Percentiles rank a stretch among this genome's conserved stretches.
Evolutionary conservation across 23 tunicate species (phyloP).

Genomic region (Halocynthia aurantium): DNA sequence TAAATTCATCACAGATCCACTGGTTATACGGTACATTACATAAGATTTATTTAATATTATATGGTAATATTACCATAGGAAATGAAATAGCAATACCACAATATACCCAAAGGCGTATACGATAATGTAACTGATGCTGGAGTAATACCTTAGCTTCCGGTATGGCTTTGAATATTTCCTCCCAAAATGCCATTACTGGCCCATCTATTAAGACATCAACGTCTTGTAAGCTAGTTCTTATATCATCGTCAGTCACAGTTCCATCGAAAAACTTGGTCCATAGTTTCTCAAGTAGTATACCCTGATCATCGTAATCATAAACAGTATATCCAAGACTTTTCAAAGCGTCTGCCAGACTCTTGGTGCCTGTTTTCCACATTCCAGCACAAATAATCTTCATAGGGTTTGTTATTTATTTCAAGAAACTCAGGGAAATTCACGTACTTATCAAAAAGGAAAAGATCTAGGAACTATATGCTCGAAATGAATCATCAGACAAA

Average conservation of each 20-base stretch:
- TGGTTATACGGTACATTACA: too few species aligned
- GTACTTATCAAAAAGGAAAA: too few species aligned
- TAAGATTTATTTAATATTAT: too few species aligned
- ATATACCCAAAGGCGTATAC: too few species aligned
- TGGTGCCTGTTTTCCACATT: constrained; percentile 83
- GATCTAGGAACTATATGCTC: too few species aligned
- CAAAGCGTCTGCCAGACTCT: constrained; percentile 55
- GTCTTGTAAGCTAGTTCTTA: constrained; percentile 56
- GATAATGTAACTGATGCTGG: too few species aligned
- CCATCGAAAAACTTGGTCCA: constrained; percentile 78
- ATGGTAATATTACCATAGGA: too few species aligned
- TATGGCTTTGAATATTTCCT: constrained; percentile 60
- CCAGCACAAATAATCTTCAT: constrained; percentile 76
- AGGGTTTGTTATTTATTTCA: too few species aligned
- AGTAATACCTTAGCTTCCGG: constrained; percentile 62
- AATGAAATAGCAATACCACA: too few species aligned
- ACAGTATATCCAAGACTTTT: constrained; percentile 52
- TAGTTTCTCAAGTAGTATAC: constrained; percentile 9
- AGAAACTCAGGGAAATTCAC: too few species aligned
- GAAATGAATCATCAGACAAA: too few species aligned
- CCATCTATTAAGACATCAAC: constrained; percentile 80
- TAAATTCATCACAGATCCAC: background rate
- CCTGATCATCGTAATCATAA: constrained; percentile 83
- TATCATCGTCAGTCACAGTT: constrained; percentile 59
- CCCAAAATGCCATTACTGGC: constrained; percentile 73